Evolutionary conservation across 2,888 invertebrate genomes (phyloP).

Genomic region (Maniola hyperantus): DNA sequence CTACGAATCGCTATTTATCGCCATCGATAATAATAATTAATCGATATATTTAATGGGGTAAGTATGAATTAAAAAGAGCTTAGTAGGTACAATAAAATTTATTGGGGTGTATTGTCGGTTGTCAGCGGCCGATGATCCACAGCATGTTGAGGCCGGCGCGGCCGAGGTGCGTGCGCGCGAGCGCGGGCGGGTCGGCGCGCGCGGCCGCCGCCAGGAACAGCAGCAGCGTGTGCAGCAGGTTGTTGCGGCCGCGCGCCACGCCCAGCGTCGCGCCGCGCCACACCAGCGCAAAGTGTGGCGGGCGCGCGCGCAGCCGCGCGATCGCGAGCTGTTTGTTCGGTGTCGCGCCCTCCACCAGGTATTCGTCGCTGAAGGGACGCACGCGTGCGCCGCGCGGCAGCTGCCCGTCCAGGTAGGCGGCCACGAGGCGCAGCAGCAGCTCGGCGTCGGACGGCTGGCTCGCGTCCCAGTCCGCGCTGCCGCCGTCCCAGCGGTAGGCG

Average conservation of each 20-base stretch:
- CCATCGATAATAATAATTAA: too few species aligned
- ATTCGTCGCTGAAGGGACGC: conserved; percentile 58
- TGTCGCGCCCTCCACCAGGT: conserved; percentile 61
- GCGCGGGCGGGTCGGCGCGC: conserved; percentile 82
- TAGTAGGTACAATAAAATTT: too few species aligned
- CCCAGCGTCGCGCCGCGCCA: conserved; percentile 66
- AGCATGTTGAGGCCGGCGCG: conserved; percentile 87
- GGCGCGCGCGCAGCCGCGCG: conserved; percentile 59
- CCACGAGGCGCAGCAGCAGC: conserved; percentile 92
- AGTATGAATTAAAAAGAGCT: too few species aligned
- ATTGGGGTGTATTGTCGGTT: conserved; percentile 42
- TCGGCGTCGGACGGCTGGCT: conserved; percentile 94
- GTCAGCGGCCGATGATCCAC: conserved; percentile 87
- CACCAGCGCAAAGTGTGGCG: conserved; percentile 85
- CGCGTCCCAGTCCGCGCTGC: conserved; percentile 91
- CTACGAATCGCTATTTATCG: too few species aligned
- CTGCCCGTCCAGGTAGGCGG: conserved; percentile 93
- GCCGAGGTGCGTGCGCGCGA: conserved; percentile 64
- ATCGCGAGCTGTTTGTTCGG: conserved; percentile 70
- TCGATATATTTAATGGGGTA: too few species aligned
- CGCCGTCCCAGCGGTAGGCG: conserved; percentile 94
- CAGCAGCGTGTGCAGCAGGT: conserved; percentile 92
- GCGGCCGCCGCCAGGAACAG: conserved; percentile 90
- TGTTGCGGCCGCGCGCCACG: conserved; percentile 87
- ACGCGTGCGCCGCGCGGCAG: conserved; percentile 78